Evolutionary conservation across 2,888 invertebrate species (phyloP), one percentile per base, ranked within the genome.

Genomic region (Plebejus anna): DNA sequence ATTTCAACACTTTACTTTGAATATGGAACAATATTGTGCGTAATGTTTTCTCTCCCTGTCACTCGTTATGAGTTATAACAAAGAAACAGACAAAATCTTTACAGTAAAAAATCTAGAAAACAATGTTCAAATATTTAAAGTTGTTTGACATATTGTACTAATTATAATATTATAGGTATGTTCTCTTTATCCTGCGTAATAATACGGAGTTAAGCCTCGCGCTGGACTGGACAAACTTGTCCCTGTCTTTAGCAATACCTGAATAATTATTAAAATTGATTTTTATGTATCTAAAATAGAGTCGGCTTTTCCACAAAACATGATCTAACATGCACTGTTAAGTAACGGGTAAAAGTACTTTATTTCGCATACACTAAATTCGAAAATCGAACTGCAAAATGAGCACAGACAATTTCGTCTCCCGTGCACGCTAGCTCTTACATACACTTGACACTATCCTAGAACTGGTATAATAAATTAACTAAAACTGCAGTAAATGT

Each of bases 401-500:
- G 32, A 2, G 32, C 55, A 55, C 13, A 55, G 55, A 55, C 55
- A 55, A 16, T 16, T 55, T 55, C 13, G 55, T 55, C 55, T 0
- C 16, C 55, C 55, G 13, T 55, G 55, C 16, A 55, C 51, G 51
- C 51, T 16, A 4, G 51, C 51, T 51, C 51, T 55, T 66, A 36
- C 61, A 61, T 66, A 66, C 32, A 66, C 66, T 66, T 66, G 36
- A 16, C 32, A 66, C 32, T 66, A 66, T 32, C 66, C 32, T 66
- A 66, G 13, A 66, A 66, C 28, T 32, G 28, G 66, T 32, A 36
- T 73, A 77, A 77, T 77, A 77, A 57, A 76, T 59, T 76, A 78
- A 77, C 78, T 75, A 78, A 76, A 79, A 51, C 77, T 77, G 75
- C 75, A 79, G 77, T 59, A 59, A 77, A 76, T 42, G 80, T 83